Conservation (phyloP, 2,888 invertebrate genomes). For the Orgyia antiqua region DNA sequence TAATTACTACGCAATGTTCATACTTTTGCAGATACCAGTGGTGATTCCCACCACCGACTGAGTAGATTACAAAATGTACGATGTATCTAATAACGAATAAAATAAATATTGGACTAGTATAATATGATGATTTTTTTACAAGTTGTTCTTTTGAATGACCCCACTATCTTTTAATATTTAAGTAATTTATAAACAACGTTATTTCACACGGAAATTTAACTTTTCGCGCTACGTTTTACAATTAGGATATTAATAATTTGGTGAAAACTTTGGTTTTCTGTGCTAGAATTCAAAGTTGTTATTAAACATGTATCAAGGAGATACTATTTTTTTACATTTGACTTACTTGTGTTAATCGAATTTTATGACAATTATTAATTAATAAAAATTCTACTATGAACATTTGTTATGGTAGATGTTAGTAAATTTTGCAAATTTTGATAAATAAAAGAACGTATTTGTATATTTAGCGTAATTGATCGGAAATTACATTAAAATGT, state of each 20-base stretch:
- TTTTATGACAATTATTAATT: too few relatives aligned
- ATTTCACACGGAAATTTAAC: constrained; percentile 8
- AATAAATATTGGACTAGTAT: constrained; percentile 11
- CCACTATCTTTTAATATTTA: constrained; percentile 10
- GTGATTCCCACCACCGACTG: constrained; percentile 23
- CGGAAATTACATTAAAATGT: too few relatives aligned
- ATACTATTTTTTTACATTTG: too few relatives aligned
- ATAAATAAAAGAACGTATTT: too few relatives aligned
- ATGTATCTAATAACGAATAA: constrained; percentile 15
- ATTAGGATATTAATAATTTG: neutral
- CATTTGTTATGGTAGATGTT: too few relatives aligned
- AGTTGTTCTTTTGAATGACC: constrained; percentile 18
- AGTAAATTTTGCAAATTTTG: too few relatives aligned
- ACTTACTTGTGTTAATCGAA: too few relatives aligned
- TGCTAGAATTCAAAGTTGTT: constrained; percentile 13
- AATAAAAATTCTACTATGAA: too few relatives aligned
- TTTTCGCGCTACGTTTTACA: constrained; percentile 5
- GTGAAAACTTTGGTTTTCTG: constrained; percentile 8
- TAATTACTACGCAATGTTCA: constrained; percentile 9
- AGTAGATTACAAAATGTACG: constrained; percentile 17
- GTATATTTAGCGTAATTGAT: too few relatives aligned
- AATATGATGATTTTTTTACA: constrained; percentile 10
- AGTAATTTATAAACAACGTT: constrained; percentile 8
- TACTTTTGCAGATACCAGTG: constrained; percentile 9
- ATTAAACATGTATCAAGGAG: constrained; percentile 1